Evolutionary conservation across 2,888 invertebrate genomes (phyloP), one percentile per base, ranked within the genome.

Genomic region (Allophyes oxyacanthae): DNA sequence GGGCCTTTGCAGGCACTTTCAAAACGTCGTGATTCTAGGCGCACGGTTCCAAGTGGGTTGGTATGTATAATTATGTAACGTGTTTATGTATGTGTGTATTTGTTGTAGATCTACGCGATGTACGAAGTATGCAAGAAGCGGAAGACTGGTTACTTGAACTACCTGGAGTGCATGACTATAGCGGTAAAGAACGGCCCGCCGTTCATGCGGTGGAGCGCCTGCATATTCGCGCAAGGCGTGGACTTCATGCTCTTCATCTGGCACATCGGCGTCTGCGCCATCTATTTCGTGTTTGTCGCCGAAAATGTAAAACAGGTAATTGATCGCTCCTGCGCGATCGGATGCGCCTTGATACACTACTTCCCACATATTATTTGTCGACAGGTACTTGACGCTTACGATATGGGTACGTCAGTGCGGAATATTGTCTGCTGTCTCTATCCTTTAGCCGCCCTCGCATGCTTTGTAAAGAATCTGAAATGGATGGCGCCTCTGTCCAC

Each of bases 261-360:
- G 85, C 98, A 98, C 89, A 91, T 98, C 64, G 98, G 98, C 56
- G 97, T 98, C 76, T 98, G 98, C 87, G 97, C 97, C 83, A 97
- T 98, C 14, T 98, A 98, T 90, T 95, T 97, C 60, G 96, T 98
- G 15, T 98, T 98, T 84, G 95, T 97, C 43, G 96, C 97, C 0
- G 95, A 95, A 55, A 97, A 96, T 84, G 77, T 97, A 26, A 94
- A 96, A 83, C 94, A 95, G 88, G 95, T 96, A 58, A 45, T n/a
- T 13, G 25, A 9, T 1, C 1, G 7, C 6, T 2, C 3, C 3
- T 15, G 7, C 14, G 6, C 6, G 14, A 6, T 10, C 0, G 11
- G 0, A 0, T 30, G 11, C 6, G 8, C n/a, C 9, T 30, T 2
- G 1, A 49, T 14, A 7, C 0, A 28, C 10, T 34, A 40, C 9